Percentiles rank a stretch among this genome's conserved stretches.
Conservation (phyloP, 2,113 vertebrate species). For the Sander vitreus region DNA sequence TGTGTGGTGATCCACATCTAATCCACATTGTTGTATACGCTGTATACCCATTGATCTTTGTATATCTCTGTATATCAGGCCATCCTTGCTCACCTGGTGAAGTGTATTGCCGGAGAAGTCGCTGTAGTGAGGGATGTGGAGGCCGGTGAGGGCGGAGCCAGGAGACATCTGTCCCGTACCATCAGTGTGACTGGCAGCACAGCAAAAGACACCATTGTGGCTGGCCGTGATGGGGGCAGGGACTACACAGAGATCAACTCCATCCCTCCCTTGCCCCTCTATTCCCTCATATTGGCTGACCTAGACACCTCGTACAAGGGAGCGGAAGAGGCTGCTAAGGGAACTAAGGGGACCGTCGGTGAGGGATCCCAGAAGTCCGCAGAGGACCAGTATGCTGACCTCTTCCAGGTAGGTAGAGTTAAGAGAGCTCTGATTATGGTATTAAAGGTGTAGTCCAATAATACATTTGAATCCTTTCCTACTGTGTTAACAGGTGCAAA, state of each 20-base stretch:
- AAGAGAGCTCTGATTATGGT: background rate
- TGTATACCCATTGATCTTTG: background rate
- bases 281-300: slow-evolving; percentile 93
- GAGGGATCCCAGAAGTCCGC: slow-evolving; percentile 79
- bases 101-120: slow-evolving; percentile 98
- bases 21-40: background rate
- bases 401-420: slow-evolving; percentile 87
- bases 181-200: slow-evolving; percentile 98
- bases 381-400: slow-evolving; percentile 93
- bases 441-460: background rate
- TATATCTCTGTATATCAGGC: slow-evolving; percentile 74
- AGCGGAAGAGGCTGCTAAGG: slow-evolving; percentile 88
- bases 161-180: slow-evolving; percentile 95
- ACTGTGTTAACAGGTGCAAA: slow-evolving; percentile 75
- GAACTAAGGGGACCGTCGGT: slow-evolving; percentile 83
- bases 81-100: slow-evolving; percentile 97
- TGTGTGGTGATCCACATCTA: background rate
- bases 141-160: slow-evolving; percentile 90
- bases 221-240: slow-evolving; percentile 94
- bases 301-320: slow-evolving; percentile 91
- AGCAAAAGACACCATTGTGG: slow-evolving; percentile 95
- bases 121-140: slow-evolving; percentile 95
- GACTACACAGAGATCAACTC: slow-evolving; percentile 99
- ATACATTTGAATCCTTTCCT: background rate
- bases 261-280: slow-evolving; percentile 93